phyloP scores from a whole-genome alignment of 2,113 vertebrate species.

The Argyrosomus japonicus region DNA sequence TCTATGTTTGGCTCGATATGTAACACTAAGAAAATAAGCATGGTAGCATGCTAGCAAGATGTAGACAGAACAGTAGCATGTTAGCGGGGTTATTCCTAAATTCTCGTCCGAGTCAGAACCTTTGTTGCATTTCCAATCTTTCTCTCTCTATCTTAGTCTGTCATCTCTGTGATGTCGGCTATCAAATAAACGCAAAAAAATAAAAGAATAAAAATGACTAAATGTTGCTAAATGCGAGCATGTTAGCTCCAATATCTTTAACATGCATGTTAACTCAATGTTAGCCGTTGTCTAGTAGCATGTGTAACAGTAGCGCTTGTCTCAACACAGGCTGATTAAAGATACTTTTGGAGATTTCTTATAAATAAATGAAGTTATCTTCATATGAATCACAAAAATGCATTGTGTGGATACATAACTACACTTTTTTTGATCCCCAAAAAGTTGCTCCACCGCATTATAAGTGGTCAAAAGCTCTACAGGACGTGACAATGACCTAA shows the following conservation, averaged over 20 bases:
- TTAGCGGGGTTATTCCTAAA: neutral
- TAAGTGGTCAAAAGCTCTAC: neutral
- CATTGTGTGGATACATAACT: neutral
- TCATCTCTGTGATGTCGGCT: neutral
- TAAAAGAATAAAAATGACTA: neutral
- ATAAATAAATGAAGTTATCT: neutral
- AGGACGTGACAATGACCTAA: too few relatives aligned
- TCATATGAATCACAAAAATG: neutral
- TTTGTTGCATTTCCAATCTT: neutral
- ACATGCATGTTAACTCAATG: neutral
- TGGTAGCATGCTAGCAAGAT: too few relatives aligned
- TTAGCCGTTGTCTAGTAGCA: neutral
- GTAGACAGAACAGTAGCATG: neutral
- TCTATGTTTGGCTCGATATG: neutral
- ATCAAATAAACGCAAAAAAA: neutral
- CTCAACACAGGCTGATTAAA: neutral
- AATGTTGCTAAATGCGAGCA: neutral
- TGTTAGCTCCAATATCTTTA: neutral
- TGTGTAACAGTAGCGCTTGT: neutral
- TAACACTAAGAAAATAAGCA: neutral
- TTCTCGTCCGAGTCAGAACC: neutral
- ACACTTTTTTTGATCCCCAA: neutral
- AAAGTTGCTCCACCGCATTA: neutral
- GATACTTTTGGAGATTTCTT: neutral
- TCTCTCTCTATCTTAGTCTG: neutral